Evolutionary conservation across 2,113 vertebrate species (phyloP).

Genomic region (Barnardius zonarius): DNA sequence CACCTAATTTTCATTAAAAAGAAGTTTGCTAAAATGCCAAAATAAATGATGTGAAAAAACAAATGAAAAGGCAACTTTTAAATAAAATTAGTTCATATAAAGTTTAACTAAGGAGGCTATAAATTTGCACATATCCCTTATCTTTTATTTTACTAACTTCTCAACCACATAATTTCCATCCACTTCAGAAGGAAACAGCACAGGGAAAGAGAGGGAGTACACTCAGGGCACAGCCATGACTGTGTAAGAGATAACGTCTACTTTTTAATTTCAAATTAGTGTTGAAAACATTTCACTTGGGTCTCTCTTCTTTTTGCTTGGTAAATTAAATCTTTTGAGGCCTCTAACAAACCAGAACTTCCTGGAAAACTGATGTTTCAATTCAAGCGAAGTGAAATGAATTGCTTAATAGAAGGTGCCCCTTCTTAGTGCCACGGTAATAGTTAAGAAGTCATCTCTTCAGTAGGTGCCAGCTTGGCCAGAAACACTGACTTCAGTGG

Average conservation of each 20-base stretch:
- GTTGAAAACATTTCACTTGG: background rate
- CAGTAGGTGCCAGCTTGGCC: background rate
- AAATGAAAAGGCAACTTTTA: constrained; percentile 39
- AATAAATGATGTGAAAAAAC: constrained; percentile 49
- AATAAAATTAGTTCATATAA: constrained; percentile 32
- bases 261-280: background rate
- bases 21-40: constrained; percentile 5
- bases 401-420: background rate
- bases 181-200: background rate
- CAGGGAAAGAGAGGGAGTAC: background rate
- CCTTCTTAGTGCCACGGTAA: background rate
- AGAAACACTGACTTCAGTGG: background rate
- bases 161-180: background rate
- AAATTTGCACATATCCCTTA: background rate
- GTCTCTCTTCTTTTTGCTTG: background rate
- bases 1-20: constrained; percentile 50
- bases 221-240: background rate
- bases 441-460: background rate
- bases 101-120: constrained; percentile 12
- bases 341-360: background rate
- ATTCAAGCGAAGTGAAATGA: background rate
- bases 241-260: background rate
- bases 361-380: constrained; percentile 5
- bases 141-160: background rate
- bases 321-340: background rate